Percentiles rank a stretch among this genome's conserved stretches.
These are phyloP conservation scores for Cistogaster globosa DNA, from an alignment of 2,888 invertebrate genomes.

Conservation along the genomic window DNA sequence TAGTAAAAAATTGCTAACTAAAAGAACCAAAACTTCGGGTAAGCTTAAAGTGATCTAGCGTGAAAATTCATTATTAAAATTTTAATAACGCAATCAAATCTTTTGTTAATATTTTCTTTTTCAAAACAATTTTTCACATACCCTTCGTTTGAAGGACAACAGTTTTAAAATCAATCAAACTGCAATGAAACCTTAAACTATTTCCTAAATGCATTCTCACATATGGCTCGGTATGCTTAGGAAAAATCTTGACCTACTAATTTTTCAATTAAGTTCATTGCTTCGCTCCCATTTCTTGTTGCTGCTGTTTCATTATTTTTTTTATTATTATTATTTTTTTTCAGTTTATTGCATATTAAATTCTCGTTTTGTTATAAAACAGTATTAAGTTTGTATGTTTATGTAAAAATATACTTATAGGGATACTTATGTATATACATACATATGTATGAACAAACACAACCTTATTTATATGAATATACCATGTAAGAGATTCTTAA, in stretches of 20 bases:
- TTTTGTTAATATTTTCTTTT: no score
- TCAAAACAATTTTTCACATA: no score
- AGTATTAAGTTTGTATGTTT: slow-evolving; percentile 7
- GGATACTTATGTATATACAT: background rate
- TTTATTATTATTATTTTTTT: background rate
- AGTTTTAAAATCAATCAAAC: slow-evolving; percentile 4
- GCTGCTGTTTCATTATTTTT: background rate
- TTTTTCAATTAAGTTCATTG: slow-evolving; percentile 15
- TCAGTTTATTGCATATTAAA: slow-evolving; percentile 44
- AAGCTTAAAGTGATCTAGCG: no score
- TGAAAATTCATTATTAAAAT: no score
- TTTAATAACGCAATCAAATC: no score
- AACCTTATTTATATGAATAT: no score
- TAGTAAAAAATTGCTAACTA: no score
- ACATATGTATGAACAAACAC: background rate
- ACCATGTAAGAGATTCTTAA: background rate
- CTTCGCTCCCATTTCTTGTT: background rate
- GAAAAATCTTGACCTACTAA: slow-evolving; percentile 52
- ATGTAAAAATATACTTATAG: background rate
- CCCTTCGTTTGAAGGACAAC: background rate
- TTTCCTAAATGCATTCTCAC: slow-evolving; percentile 2
- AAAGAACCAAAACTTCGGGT: no score
- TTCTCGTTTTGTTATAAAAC: slow-evolving; percentile 45
- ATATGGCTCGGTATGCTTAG: slow-evolving; percentile 18
- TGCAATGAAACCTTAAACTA: background rate